These are phyloP conservation scores for Cyanoramphus novaezelandiae DNA, from an alignment of 2,113 vertebrate genomes.

Conservation along the genomic window DNA sequence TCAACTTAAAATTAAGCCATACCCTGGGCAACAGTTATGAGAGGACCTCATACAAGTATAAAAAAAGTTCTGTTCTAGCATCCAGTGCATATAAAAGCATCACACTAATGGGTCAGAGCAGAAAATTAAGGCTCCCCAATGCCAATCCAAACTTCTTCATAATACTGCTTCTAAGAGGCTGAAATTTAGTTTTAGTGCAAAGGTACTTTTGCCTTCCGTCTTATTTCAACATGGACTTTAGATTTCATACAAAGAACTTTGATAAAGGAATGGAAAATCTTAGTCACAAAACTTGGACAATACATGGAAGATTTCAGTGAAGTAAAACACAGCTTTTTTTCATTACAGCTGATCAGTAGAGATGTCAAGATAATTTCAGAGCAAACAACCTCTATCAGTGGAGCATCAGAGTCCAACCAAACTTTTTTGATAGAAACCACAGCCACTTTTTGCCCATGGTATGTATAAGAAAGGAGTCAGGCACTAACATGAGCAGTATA, in stretches of 20 bases:
- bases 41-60: background rate
- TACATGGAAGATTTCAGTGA: background rate
- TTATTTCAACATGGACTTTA: background rate
- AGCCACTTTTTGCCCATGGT: slow-evolving; percentile 28
- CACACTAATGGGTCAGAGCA: background rate
- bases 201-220: background rate
- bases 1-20: background rate
- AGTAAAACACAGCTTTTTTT: background rate
- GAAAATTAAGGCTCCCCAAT: background rate
- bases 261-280: background rate
- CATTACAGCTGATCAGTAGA: slow-evolving; percentile 11
- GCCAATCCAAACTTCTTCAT: background rate
- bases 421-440: slow-evolving; percentile 35
- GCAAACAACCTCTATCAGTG: slow-evolving; percentile 35
- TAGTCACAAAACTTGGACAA: background rate
- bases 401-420: background rate
- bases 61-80: background rate
- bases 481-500: background rate
- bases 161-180: background rate
- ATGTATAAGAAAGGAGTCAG: background rate
- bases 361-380: slow-evolving; percentile 9
- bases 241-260: background rate
- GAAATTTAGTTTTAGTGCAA: background rate
- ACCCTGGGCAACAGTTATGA: background rate
- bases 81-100: background rate